These are phyloP conservation scores for Hyperoodon ampullatus DNA, from an alignment of 2,113 vertebrate genomes.

Conservation along the genomic window DNA sequence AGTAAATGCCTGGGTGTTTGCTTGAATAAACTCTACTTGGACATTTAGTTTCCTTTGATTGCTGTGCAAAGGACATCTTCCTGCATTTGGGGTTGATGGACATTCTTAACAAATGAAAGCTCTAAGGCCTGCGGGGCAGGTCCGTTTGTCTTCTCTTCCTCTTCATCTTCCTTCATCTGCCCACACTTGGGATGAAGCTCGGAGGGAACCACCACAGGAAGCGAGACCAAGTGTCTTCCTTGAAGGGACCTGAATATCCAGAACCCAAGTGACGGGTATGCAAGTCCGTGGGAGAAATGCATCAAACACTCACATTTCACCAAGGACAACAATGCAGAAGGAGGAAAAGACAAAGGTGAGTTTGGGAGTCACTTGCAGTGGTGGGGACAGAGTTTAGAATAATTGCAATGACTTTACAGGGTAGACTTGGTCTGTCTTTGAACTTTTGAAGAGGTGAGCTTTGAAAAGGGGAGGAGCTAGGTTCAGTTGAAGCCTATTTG, in stretches of 20 bases:
- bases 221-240: neutral
- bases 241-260: too few relatives aligned
- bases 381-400: neutral
- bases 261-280: rapidly evolving
- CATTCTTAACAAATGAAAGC: rapidly evolving
- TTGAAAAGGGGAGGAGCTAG: neutral
- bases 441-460: neutral
- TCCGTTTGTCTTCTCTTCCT: neutral
- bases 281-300: neutral
- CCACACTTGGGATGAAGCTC: too few relatives aligned
- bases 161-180: neutral
- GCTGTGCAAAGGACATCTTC: neutral
- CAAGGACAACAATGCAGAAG: neutral
- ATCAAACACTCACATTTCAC: rapidly evolving
- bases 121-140: neutral
- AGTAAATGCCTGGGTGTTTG: too few relatives aligned
- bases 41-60: neutral
- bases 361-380: neutral
- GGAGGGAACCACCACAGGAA: rapidly evolving
- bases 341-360: rapidly evolving
- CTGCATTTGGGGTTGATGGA: neutral
- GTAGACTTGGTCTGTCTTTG: neutral
- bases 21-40: neutral
- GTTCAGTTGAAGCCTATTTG: rapidly evolving
- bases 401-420: too few relatives aligned